Percentiles rank a stretch among this genome's conserved stretches.
Conservation (phyloP, 1,140 invertebrate species). For the Lerema accius region DNA sequence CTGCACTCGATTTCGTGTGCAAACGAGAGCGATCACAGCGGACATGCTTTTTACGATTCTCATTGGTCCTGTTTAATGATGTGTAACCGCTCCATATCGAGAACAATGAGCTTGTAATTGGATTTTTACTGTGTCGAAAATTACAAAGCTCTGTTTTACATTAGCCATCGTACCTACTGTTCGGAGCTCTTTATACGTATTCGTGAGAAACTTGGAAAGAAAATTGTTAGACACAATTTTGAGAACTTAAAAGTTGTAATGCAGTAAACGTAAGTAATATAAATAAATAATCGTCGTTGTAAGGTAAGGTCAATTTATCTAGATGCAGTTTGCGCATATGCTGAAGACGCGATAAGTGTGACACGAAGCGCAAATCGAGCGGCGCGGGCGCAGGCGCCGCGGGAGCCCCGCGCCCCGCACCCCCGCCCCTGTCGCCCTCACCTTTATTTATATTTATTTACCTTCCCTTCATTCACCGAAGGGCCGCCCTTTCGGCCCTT, state of each 20-base stretch:
- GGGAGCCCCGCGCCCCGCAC: conserved; percentile 53
- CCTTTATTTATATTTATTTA: conserved; percentile 83
- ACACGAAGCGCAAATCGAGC: conserved; percentile 29
- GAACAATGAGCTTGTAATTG: conserved; percentile 77
- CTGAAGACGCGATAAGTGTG: conserved; percentile 13
- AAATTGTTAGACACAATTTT: no score
- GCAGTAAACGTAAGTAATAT: no score
- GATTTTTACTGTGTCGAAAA: conserved; percentile 71
- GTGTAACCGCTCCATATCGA: conserved; percentile 67
- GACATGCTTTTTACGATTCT: conserved; percentile 74
- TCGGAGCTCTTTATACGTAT: no score
- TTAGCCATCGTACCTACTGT: conserved; percentile 28
- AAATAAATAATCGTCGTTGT: neutral
- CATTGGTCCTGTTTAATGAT: conserved; percentile 78
- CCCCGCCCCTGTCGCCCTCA: conserved; percentile 57
- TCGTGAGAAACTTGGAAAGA: neutral
- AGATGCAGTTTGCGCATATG: conserved; percentile 9
- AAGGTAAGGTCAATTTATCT: no score
- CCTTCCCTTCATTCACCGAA: conserved; percentile 81
- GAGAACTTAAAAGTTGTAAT: no score
- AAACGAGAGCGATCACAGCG: conserved; percentile 53
- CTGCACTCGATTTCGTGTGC: conserved; percentile 58
- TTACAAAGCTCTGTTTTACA: conserved; percentile 34
- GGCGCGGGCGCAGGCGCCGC: conserved; percentile 64
- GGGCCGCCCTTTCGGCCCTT: conserved; percentile 81